phyloP scores from a whole-genome alignment of 2,113 vertebrate species.

The Hyperoodon ampullatus region DNA sequence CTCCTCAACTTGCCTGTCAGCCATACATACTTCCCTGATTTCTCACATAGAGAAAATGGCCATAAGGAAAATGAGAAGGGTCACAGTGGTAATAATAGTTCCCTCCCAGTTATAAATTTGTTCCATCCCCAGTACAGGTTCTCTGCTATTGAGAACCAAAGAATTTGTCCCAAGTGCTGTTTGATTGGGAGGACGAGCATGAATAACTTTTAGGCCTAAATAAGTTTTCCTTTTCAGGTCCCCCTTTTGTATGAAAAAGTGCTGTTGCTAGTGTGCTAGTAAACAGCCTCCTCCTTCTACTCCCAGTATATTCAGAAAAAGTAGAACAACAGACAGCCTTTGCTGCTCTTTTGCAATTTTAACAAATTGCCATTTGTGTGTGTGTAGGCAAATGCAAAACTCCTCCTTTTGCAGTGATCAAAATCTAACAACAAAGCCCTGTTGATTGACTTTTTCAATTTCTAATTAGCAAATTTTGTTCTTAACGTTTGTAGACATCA shows the following conservation, averaged over 20 bases:
- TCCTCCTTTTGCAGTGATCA: constrained; percentile 69
- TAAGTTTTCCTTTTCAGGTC: constrained; percentile 32
- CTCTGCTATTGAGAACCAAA: not conserved
- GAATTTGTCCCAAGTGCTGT: not conserved
- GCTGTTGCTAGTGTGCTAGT: not conserved
- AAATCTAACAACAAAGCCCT: constrained; percentile 71
- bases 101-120: not conserved
- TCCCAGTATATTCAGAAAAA: not conserved
- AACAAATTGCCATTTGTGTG: constrained; percentile 58
- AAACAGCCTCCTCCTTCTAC: not conserved
- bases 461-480: constrained; percentile 81
- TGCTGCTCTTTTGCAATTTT: constrained; percentile 66
- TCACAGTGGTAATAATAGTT: not conserved
- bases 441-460: constrained; percentile 71
- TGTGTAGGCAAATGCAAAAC: constrained; percentile 27
- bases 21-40: not conserved
- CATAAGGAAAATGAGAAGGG: not conserved
- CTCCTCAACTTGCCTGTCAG: not conserved
- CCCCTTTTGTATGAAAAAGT: constrained; percentile 2
- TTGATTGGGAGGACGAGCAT: not conserved
- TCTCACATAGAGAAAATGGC: not conserved
- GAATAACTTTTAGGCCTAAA: constrained; percentile 40
- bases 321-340: not conserved
- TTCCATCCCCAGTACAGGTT: not conserved
- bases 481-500: constrained; percentile 62